Percentiles rank a stretch among this genome's conserved stretches.
Evolutionary conservation across 2,113 vertebrate species (phyloP).

Genomic region (Tauraco erythrolophus): DNA sequence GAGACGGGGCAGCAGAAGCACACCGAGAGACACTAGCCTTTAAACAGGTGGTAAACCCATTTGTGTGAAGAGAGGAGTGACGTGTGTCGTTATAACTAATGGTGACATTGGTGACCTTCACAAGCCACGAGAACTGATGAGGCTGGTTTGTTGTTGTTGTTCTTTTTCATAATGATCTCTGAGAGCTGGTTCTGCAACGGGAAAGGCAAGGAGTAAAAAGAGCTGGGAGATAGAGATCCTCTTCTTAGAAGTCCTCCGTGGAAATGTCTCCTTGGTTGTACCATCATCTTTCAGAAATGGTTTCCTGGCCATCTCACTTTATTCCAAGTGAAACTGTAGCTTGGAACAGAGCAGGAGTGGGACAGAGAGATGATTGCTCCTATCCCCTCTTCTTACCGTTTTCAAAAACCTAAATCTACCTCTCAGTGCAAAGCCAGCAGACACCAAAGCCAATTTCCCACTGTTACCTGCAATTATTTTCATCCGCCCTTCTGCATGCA

Average conservation of each 20-base stretch:
- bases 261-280: background rate
- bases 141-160: background rate
- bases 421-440: background rate
- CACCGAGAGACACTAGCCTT: background rate
- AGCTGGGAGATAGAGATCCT: background rate
- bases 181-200: background rate
- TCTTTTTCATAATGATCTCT: conserved; percentile 42
- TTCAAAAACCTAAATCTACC: background rate
- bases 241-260: background rate
- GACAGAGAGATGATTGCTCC: background rate
- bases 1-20: background rate
- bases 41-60: conserved; percentile 44
- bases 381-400: background rate
- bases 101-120: conserved; percentile 50
- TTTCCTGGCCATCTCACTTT: background rate
- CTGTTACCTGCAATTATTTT: background rate
- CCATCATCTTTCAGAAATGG: background rate
- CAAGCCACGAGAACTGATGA: conserved; percentile 36
- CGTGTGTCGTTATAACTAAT: conserved; percentile 13
- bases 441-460: background rate
- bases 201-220: background rate
- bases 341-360: background rate
- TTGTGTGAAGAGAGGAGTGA: conserved; percentile 28
- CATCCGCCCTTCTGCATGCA: background rate
- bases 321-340: background rate